phyloP scores from a whole-genome alignment of 2,888 invertebrate species.

The Agrotis segetum region DNA sequence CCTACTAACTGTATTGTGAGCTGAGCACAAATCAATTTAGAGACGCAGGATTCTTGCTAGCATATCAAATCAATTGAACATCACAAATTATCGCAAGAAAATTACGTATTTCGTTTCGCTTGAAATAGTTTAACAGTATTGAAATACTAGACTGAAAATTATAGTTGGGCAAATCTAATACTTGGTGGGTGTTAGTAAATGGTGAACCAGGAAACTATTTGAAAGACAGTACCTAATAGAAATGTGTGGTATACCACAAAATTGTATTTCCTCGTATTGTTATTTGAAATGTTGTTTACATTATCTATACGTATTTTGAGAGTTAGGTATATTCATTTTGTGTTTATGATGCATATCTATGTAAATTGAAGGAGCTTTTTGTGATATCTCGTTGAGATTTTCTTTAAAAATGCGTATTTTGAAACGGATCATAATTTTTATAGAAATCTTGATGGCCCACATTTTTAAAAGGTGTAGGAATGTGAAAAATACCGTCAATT shows the following conservation, averaged over 20 bases:
- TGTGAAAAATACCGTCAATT: too few relatives aligned
- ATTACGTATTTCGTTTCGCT: constrained; percentile 25
- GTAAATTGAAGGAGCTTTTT: too few relatives aligned
- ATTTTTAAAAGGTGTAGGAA: too few relatives aligned
- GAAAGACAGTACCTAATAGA: background rate
- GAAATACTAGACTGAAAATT: constrained; percentile 26
- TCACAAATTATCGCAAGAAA: constrained; percentile 19
- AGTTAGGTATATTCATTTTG: too few relatives aligned
- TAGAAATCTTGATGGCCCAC: too few relatives aligned
- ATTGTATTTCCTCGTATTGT: constrained; percentile 5
- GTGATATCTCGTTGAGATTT: too few relatives aligned
- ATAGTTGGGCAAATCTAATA: constrained; percentile 5
- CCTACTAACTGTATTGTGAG: background rate
- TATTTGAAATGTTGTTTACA: background rate
- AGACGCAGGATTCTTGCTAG: background rate
- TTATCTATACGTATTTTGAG: background rate
- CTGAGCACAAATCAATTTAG: constrained; percentile 16
- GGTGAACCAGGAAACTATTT: background rate
- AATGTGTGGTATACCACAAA: constrained; percentile 24
- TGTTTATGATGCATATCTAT: too few relatives aligned
- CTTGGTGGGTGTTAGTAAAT: background rate
- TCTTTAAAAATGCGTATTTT: too few relatives aligned
- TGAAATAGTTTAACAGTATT: constrained; percentile 19
- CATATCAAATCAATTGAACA: constrained; percentile 35
- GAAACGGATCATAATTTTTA: too few relatives aligned